A percentile compares a stretch with the other conserved stretches of the same genome.
phyloP scores from a whole-genome alignment of 2,113 vertebrate species.

The Etia nguti region DNA sequence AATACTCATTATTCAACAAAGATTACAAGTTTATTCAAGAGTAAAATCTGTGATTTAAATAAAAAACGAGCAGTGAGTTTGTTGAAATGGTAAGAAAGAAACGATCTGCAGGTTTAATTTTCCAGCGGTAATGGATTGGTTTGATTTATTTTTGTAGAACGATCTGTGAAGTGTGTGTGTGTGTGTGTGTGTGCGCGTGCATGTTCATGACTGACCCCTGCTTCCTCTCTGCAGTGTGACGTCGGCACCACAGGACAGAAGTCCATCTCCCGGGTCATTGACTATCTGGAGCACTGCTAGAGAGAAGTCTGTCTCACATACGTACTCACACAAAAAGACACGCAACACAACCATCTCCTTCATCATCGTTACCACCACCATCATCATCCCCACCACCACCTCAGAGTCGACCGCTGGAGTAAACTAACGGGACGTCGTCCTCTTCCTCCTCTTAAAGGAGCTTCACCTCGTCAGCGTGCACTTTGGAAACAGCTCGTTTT shows the following conservation, averaged over 20 bases:
- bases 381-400: background rate
- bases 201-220: background rate
- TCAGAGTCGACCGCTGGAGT: background rate
- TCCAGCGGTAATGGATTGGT: background rate
- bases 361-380: background rate
- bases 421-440: background rate
- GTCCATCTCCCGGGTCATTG: slow-evolving; percentile 96
- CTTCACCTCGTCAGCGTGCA: background rate
- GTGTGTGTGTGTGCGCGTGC: background rate
- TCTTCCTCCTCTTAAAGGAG: background rate
- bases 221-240: slow-evolving; percentile 80
- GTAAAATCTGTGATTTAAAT: background rate
- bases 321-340: slow-evolving; percentile 3
- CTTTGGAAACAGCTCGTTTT: background rate
- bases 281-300: slow-evolving; percentile 99
- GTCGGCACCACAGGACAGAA: slow-evolving; percentile 97
- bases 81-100: background rate
- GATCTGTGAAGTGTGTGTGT: background rate
- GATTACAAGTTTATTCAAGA: background rate
- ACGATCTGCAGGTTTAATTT: rapidly evolving
- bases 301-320: slow-evolving; percentile 16
- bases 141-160: background rate
- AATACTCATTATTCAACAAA: rapidly evolving
- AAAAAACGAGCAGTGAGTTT: background rate
- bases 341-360: background rate